A percentile compares a stretch with the other conserved stretches of the same genome.
Evolutionary conservation across 2,888 invertebrate species (phyloP).

Genomic region (Merodon equestris): DNA sequence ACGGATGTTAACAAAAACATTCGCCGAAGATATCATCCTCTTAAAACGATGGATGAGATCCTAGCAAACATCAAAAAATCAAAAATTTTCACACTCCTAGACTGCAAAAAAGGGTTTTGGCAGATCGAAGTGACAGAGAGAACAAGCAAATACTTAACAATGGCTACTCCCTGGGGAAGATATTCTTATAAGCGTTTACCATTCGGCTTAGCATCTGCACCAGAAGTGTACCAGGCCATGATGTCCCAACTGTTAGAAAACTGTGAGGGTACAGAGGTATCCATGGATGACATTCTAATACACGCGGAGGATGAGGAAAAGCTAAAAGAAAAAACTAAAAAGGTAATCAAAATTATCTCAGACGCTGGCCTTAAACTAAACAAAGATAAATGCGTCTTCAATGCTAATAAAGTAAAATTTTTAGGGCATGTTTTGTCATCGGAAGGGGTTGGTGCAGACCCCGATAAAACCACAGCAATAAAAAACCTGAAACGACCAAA

Average conservation of each 20-base stretch:
- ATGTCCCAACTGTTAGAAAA: conserved; percentile 61
- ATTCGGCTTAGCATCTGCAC: conserved; percentile 64
- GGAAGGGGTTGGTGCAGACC: conserved; percentile 70
- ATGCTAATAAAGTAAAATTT: conserved; percentile 67
- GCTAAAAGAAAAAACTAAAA: conserved; percentile 58
- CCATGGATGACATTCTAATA: no score
- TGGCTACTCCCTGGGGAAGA: conserved; percentile 66
- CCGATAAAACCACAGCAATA: conserved; percentile 71
- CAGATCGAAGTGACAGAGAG: conserved; percentile 65
- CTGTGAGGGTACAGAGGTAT: no score
- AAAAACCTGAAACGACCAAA: conserved; percentile 65
- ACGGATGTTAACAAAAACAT: conserved; percentile 55
- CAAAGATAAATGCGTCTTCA: conserved; percentile 70
- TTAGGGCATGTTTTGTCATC: conserved; percentile 72
- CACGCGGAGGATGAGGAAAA: no score
- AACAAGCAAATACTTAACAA: conserved; percentile 61
- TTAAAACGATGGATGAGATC: conserved; percentile 61
- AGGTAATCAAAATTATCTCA: conserved; percentile 59
- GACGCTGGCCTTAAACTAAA: conserved; percentile 70
- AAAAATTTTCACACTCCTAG: conserved; percentile 56
- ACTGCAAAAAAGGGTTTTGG: conserved; percentile 66
- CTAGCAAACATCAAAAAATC: conserved; percentile 48
- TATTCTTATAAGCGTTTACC: conserved; percentile 61
- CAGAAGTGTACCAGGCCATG: conserved; percentile 69
- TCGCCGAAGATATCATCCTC: conserved; percentile 49